Evolutionary conservation across 2,888 invertebrate genomes (phyloP).

Genomic region (Eupithecia exiguata): DNA sequence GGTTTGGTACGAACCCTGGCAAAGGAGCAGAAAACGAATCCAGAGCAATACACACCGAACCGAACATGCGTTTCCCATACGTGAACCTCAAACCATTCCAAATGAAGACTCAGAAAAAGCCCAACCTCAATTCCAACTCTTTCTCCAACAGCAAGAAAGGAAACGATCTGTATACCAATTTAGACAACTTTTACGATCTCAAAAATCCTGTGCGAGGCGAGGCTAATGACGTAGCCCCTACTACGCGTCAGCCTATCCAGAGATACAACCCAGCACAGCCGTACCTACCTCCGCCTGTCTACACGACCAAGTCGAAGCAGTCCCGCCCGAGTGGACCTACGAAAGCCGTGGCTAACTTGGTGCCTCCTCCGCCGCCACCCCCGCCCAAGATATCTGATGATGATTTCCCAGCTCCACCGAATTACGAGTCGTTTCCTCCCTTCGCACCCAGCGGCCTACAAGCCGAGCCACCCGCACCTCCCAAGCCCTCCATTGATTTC

Average conservation of each 20-base stretch:
- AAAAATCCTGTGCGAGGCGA: constrained; percentile 75
- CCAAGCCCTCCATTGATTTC: constrained; percentile 49
- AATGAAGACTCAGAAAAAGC: constrained; percentile 67
- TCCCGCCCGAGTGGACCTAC: constrained; percentile 52
- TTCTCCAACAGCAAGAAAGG: constrained; percentile 62
- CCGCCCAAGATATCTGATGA: constrained; percentile 59
- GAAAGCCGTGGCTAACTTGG: constrained; percentile 64
- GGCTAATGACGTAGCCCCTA: constrained; percentile 64
- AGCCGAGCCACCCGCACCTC: constrained; percentile 39
- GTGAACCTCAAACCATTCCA: constrained; percentile 76
- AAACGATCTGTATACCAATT: constrained; percentile 66
- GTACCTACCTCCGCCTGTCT: constrained; percentile 68
- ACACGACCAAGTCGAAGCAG: constrained; percentile 68
- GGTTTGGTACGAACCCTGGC: constrained; percentile 71
- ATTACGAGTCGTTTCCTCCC: constrained; percentile 76
- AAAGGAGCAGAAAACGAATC: constrained; percentile 78
- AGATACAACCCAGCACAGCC: constrained; percentile 81
- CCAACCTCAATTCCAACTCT: constrained; percentile 50
- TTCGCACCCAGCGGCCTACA: constrained; percentile 55
- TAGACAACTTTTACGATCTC: constrained; percentile 69
- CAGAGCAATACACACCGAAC: constrained; percentile 75
- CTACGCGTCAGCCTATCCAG: constrained; percentile 63
- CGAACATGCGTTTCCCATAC: constrained; percentile 74
- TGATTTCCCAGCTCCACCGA: constrained; percentile 68
- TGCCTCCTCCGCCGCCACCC: constrained; percentile 71